Evolutionary conservation across 2,888 invertebrate genomes (phyloP).

Genomic region (Trimorus sp.): DNA sequence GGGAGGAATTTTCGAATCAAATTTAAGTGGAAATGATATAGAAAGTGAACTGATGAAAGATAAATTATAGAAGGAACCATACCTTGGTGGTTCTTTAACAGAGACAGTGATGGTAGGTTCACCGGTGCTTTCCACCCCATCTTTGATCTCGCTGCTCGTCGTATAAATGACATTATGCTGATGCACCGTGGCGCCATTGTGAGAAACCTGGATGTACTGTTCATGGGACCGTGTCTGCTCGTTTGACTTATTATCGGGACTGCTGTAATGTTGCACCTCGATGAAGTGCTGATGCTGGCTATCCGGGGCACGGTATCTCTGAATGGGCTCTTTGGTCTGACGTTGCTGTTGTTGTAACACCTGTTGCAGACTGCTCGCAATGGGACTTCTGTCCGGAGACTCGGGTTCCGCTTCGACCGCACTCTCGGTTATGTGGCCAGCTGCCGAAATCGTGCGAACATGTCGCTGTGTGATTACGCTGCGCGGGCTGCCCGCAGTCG

Average conservation of each 20-base stretch:
- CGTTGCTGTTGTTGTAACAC: conserved; percentile 78
- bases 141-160: conserved; percentile 66
- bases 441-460: conserved; percentile 85
- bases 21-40: too few relatives aligned
- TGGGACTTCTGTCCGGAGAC: conserved; percentile 73
- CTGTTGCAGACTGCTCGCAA: conserved; percentile 68
- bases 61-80: conserved; percentile 65
- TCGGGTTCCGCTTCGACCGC: conserved; percentile 74
- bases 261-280: conserved; percentile 73
- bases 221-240: conserved; percentile 60
- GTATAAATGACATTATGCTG: conserved; percentile 76
- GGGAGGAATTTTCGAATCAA: too few relatives aligned
- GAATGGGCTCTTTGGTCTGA: conserved; percentile 67
- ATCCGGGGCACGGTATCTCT: conserved; percentile 63
- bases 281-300: conserved; percentile 77
- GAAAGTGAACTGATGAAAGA: too few relatives aligned
- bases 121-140: conserved; percentile 14
- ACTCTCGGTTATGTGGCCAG: conserved; percentile 83
- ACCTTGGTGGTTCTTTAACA: conserved; percentile 80
- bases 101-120: conserved; percentile 77
- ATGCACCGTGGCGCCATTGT: conserved; percentile 60
- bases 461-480: conserved; percentile 84
- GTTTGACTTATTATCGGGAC: conserved; percentile 68
- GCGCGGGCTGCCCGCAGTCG: conserved; percentile 73
- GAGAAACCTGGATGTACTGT: conserved; percentile 65